Evolutionary conservation across 2,797 vertebrate species (phyloP).

Genomic region (Notoglanidium macrostoma): DNA sequence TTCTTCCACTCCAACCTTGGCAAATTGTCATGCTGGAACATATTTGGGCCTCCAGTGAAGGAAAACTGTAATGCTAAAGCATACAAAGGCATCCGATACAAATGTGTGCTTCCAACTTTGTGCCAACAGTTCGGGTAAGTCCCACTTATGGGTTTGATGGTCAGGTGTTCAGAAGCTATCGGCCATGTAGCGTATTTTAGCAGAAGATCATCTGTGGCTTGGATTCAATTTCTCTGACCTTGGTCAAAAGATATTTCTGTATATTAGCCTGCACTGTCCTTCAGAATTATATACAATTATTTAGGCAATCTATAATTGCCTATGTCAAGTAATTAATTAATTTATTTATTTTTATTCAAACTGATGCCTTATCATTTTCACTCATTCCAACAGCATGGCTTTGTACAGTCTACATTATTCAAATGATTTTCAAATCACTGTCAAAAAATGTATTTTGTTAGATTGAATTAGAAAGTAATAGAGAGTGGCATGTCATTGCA

Average conservation of each 20-base stretch:
- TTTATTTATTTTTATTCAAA: background rate
- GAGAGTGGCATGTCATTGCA: background rate
- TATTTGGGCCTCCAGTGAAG: too few relatives aligned
- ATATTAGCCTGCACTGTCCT: background rate
- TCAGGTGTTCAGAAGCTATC: too few relatives aligned
- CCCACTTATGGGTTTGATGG: too few relatives aligned
- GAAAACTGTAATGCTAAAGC: too few relatives aligned
- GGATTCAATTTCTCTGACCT: background rate
- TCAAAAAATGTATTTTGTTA: background rate
- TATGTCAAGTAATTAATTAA: background rate
- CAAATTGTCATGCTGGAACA: too few relatives aligned
- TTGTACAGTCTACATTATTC: background rate
- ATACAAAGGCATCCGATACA: too few relatives aligned
- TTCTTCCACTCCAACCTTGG: too few relatives aligned
- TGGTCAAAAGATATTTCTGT: background rate
- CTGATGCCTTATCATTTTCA: background rate
- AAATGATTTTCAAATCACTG: background rate
- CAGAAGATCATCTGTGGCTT: background rate
- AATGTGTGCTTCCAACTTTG: too few relatives aligned
- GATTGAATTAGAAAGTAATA: background rate
- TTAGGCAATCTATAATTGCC: background rate
- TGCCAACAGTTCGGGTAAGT: too few relatives aligned
- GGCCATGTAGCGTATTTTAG: background rate
- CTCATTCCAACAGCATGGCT: background rate
- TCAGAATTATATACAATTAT: background rate